Percentiles rank a stretch among this genome's conserved stretches.
phyloP scores from a whole-genome alignment of 2,113 vertebrate genomes.

The Pseudorhombus dupliciocellatus region DNA sequence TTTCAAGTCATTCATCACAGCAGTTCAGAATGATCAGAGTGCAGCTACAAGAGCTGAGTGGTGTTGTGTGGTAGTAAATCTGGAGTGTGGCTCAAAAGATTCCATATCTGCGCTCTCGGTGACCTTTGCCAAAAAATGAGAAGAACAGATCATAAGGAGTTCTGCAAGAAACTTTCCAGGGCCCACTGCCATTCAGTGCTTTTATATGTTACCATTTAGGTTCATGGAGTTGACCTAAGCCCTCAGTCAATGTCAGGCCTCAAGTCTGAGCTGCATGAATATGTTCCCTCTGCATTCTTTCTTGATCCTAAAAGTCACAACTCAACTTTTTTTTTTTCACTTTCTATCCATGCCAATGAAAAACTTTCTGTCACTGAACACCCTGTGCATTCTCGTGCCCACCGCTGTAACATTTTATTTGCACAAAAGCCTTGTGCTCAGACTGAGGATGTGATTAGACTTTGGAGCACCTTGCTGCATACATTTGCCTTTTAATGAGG shows the following conservation, averaged over 20 bases:
- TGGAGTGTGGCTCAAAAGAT: too few species aligned
- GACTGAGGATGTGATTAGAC: constrained; percentile 8
- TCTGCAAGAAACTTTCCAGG: background rate
- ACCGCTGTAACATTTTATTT: background rate
- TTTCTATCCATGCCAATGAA: background rate
- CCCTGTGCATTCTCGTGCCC: background rate
- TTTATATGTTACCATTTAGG: background rate
- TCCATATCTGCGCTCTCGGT: too few species aligned
- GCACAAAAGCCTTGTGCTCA: constrained; percentile 3
- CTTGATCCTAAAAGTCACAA: background rate
- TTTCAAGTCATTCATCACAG: too few species aligned
- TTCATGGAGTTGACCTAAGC: background rate
- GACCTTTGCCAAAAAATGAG: too few species aligned
- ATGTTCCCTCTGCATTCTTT: background rate
- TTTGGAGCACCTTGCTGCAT: background rate
- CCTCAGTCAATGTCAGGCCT: too few species aligned
- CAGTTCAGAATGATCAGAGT: too few species aligned
- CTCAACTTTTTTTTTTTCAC: background rate
- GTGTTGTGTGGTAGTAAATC: too few species aligned
- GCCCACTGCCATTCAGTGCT: background rate
- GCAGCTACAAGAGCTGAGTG: too few species aligned
- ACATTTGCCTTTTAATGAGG: constrained; percentile 15
- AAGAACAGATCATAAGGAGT: background rate
- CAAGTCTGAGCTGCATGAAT: background rate
- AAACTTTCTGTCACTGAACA: background rate